Conservation (phyloP, 2,797 vertebrate genomes). For the Threskiornis aethiopicus region DNA sequence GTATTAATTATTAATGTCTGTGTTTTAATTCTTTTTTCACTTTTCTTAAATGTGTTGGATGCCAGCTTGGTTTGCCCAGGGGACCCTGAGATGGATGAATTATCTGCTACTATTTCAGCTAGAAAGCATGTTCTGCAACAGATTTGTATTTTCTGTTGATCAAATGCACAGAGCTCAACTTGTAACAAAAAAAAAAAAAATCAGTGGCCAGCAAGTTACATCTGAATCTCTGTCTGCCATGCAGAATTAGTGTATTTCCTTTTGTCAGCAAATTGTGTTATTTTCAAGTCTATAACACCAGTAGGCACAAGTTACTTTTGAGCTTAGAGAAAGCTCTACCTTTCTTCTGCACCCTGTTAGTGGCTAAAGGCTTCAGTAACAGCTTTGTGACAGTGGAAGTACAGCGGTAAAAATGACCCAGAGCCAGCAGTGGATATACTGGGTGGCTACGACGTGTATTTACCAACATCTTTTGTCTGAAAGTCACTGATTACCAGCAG, state of each 20-base stretch:
- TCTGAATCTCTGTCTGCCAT: background rate
- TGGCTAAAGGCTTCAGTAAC: background rate
- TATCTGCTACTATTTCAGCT: background rate
- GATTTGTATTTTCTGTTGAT: background rate
- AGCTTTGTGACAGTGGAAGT: background rate
- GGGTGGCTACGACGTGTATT: background rate
- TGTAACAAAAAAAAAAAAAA: background rate
- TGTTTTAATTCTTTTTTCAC: background rate
- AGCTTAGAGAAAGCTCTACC: background rate
- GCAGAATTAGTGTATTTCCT: background rate
- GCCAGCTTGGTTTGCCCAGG: background rate
- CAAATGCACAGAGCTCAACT: background rate
- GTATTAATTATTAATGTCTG: background rate
- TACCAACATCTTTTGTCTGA: background rate
- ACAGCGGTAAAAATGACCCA: background rate
- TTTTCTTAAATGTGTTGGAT: background rate
- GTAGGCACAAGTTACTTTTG: background rate
- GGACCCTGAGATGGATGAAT: background rate
- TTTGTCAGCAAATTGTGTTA: background rate
- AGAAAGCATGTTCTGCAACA: background rate
- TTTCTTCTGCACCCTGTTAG: background rate
- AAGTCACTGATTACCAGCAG: background rate
- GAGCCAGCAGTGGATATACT: background rate
- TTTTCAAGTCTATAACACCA: background rate
- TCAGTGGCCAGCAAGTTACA: background rate